A percentile compares a stretch with the other conserved stretches of the same genome.
Evolutionary conservation across 1,140 invertebrate species (phyloP).

Genomic region (Caerostris extrusa): DNA sequence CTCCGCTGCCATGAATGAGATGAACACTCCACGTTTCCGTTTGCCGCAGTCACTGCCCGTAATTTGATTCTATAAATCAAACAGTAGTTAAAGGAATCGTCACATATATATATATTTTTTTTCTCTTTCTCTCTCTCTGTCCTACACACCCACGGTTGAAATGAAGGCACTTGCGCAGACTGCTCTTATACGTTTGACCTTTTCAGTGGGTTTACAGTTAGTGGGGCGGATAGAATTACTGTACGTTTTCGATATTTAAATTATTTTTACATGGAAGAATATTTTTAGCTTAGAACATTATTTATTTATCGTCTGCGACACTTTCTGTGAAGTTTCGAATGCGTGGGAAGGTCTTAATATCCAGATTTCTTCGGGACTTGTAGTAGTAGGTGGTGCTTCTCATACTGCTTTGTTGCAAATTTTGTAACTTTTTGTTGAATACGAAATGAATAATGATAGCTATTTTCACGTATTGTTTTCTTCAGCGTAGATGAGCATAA

Average conservation of each 20-base stretch:
- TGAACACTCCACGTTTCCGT: constrained; percentile 10
- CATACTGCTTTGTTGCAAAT: too few relatives aligned
- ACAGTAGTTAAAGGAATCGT: constrained; percentile 3
- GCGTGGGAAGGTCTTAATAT: background rate
- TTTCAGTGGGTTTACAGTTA: background rate
- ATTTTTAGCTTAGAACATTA: background rate
- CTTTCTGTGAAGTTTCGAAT: background rate
- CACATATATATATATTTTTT: background rate
- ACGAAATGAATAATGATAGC: too few relatives aligned
- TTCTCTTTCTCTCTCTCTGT: background rate
- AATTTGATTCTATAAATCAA: constrained; percentile 50
- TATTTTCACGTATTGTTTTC: too few relatives aligned
- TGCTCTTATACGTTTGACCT: constrained; percentile 65
- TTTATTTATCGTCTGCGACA: background rate
- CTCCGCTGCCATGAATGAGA: constrained; percentile 10
- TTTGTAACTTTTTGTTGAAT: too few relatives aligned
- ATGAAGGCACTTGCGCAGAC: constrained; percentile 64
- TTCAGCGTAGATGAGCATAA: too few relatives aligned
- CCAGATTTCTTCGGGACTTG: too few relatives aligned
- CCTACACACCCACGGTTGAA: background rate
- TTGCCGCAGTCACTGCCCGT: constrained; percentile 21
- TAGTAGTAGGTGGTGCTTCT: too few relatives aligned
- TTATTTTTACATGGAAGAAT: background rate
- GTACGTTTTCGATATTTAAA: constrained; percentile 26
- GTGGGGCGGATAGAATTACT: constrained; percentile 8